phyloP scores from a whole-genome alignment of 2,113 vertebrate species.

The Lophochroa leadbeateri region DNA sequence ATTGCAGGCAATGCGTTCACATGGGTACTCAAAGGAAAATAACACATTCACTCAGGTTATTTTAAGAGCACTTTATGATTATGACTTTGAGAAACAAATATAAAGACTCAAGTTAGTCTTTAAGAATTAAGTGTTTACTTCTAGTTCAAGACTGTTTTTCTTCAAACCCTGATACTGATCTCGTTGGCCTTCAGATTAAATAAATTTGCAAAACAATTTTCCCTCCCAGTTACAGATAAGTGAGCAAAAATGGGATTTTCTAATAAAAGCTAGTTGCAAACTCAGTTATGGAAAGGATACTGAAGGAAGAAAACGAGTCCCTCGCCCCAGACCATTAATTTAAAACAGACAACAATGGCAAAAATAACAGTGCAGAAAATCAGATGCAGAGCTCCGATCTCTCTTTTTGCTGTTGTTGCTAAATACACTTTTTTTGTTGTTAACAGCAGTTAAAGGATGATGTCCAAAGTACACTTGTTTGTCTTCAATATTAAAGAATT shows the following conservation, averaged over 20 bases:
- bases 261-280: background rate
- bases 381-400: background rate
- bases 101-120: background rate
- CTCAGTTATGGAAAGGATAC: background rate
- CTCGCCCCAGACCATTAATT: background rate
- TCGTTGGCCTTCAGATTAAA: background rate
- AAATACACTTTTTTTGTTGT: background rate
- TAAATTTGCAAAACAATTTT: background rate
- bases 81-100: background rate
- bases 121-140: background rate
- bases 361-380: background rate
- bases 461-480: background rate
- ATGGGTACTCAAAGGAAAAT: background rate
- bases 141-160: background rate
- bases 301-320: background rate
- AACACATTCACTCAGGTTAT: background rate
- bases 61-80: background rate
- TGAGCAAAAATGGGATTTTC: background rate
- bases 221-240: background rate
- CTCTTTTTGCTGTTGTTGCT: background rate
- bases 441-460: background rate
- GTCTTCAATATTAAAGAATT: background rate
- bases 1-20: background rate
- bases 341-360: background rate
- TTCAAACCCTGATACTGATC: background rate